Evolutionary conservation across 2,888 invertebrate species (phyloP).

Genomic region (Antitype chi): DNA sequence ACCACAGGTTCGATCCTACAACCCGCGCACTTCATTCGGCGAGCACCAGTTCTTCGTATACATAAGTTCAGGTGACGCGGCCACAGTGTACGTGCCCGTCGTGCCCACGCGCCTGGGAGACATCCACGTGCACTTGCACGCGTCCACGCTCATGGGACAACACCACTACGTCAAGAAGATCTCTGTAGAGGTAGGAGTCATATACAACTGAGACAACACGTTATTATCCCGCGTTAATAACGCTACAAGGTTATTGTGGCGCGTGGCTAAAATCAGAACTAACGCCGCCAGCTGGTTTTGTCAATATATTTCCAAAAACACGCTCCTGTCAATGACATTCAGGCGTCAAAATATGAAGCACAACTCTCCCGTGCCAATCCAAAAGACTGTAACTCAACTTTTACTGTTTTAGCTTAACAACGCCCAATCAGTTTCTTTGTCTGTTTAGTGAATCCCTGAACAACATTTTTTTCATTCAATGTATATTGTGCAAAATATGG

Average conservation of each 20-base stretch:
- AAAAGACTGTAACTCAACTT: too few species aligned
- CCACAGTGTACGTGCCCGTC: slow-evolving; percentile 97
- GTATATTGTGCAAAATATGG: too few species aligned
- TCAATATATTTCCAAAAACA: too few species aligned
- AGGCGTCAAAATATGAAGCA: too few species aligned
- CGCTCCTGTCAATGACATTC: too few species aligned
- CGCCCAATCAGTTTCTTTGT: too few species aligned
- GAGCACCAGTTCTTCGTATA: slow-evolving; percentile 99
- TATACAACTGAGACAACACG: neutral
- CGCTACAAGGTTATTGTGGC: neutral
- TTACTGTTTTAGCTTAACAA: too few species aligned
- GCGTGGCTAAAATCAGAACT: neutral
- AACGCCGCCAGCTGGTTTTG: too few species aligned
- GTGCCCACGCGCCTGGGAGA: slow-evolving; percentile 92
- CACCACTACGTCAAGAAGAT: slow-evolving; percentile 92
- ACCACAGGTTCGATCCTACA: slow-evolving; percentile 93
- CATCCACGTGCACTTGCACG: slow-evolving; percentile 92
- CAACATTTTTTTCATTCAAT: too few species aligned
- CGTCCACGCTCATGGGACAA: slow-evolving; percentile 93
- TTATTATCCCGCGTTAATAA: neutral
- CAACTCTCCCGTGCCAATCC: too few species aligned
- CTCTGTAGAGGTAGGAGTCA: slow-evolving; percentile 67
- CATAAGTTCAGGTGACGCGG: slow-evolving; percentile 94
- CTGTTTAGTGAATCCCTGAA: too few species aligned
- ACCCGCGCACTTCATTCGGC: slow-evolving; percentile 97